phyloP scores from a whole-genome alignment of 2,888 invertebrate species.

The Synanthedon myopaeformis region DNA sequence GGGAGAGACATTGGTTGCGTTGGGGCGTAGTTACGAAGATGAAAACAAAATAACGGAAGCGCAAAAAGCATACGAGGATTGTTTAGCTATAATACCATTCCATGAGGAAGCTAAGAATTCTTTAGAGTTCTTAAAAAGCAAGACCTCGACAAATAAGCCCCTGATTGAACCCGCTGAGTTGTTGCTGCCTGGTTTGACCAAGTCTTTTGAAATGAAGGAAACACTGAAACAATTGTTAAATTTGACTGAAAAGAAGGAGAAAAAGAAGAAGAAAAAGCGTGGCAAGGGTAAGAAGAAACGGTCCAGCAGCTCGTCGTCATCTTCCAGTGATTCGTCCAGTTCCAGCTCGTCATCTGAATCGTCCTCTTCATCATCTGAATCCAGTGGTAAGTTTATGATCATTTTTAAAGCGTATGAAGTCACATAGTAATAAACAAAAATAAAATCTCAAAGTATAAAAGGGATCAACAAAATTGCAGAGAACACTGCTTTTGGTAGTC shows the following conservation, averaged over 20 bases:
- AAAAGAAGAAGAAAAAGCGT: slow-evolving; percentile 75
- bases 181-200: slow-evolving; percentile 70
- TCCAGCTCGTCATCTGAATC: slow-evolving; percentile 72
- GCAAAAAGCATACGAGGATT: slow-evolving; percentile 85
- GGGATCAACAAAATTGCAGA: no score
- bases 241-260: slow-evolving; percentile 73
- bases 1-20: slow-evolving; percentile 91
- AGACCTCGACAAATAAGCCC: slow-evolving; percentile 68
- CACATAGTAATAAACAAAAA: no score
- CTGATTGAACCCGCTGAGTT: slow-evolving; percentile 75
- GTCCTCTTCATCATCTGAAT: slow-evolving; percentile 71
- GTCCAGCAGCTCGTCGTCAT: slow-evolving; percentile 75
- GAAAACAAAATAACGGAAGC: slow-evolving; percentile 88
- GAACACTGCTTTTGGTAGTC: no score
- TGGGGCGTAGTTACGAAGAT: slow-evolving; percentile 89
- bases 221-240: slow-evolving; percentile 75
- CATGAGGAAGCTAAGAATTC: slow-evolving; percentile 90
- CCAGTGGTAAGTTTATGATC: slow-evolving; percentile 40
- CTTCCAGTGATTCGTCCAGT: slow-evolving; percentile 76
- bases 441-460: no score
- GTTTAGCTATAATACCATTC: slow-evolving; percentile 84
- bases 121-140: slow-evolving; percentile 82
- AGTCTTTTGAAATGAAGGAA: slow-evolving; percentile 74
- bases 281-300: slow-evolving; percentile 75
- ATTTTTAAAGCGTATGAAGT: no score